These are phyloP conservation scores for Heliothis virescens DNA, from an alignment of 1,140 invertebrate genomes.

Conservation along the genomic window DNA sequence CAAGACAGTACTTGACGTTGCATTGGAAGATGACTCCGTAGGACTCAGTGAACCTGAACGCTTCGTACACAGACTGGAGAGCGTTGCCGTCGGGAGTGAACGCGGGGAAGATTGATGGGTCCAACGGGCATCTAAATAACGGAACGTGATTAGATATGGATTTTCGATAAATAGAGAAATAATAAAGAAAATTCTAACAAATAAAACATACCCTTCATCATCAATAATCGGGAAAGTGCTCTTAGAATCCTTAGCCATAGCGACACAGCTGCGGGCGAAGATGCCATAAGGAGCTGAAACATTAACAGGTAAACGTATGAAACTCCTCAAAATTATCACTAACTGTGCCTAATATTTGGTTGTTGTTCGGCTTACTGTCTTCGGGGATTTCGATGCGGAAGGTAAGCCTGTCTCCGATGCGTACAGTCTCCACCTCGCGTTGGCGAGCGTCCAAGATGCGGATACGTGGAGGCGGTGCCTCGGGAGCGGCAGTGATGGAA, in stretches of 20 bases:
- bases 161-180: background rate
- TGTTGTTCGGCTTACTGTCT: constrained; percentile 91
- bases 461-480: constrained; percentile 97
- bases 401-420: constrained; percentile 97
- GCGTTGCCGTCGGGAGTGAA: constrained; percentile 96
- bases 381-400: constrained; percentile 98
- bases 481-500: constrained; percentile 97
- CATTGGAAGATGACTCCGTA: constrained; percentile 99
- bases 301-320: constrained; percentile 44
- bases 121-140: constrained; percentile 93
- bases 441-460: constrained; percentile 94
- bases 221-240: constrained; percentile 98
- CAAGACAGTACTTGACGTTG: constrained; percentile 98
- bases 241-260: constrained; percentile 98
- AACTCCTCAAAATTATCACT: background rate
- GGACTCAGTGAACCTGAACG: constrained; percentile 97
- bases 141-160: background rate
- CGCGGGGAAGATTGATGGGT: constrained; percentile 96
- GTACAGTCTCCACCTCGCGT: constrained; percentile 96
- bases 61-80: constrained; percentile 96
- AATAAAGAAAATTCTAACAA: background rate
- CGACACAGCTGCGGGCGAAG: constrained; percentile 97
- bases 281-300: constrained; percentile 96
- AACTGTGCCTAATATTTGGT: background rate
- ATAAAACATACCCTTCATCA: constrained; percentile 92